Percentiles rank a stretch among this genome's conserved stretches.
These are phyloP conservation scores for Ifrita kowaldi DNA, from an alignment of 2,113 vertebrate species.

Conservation along the genomic window DNA sequence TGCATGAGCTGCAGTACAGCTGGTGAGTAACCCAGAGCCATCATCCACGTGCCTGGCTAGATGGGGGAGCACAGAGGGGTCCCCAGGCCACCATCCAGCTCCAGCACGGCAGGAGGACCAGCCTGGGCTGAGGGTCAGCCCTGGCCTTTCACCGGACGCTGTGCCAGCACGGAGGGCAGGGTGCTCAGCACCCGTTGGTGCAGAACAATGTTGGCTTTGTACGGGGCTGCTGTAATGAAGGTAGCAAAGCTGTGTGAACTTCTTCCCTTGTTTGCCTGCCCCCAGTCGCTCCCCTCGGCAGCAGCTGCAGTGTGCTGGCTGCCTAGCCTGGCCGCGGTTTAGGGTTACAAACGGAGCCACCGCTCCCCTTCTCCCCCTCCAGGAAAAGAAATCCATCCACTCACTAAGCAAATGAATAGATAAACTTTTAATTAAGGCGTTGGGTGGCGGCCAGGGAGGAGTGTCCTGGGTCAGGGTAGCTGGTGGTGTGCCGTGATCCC, in stretches of 20 bases:
- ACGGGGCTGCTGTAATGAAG: background rate
- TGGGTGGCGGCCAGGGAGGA: background rate
- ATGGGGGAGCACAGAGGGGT: background rate
- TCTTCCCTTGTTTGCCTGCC: background rate
- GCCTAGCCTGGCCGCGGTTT: background rate
- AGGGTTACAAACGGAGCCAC: background rate
- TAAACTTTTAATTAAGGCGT: background rate
- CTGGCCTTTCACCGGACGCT: accelerated
- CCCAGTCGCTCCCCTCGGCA: background rate
- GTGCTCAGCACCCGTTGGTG: background rate
- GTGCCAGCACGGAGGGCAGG: accelerated
- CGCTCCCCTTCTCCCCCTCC: background rate
- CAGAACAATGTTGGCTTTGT: background rate
- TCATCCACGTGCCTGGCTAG: accelerated
- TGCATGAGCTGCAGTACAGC: accelerated
- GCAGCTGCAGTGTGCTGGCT: background rate
- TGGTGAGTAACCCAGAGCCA: background rate
- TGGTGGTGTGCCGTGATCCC: background rate
- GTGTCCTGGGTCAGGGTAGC: background rate
- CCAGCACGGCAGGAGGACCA: background rate
- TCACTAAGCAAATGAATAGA: background rate
- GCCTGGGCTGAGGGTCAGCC: background rate
- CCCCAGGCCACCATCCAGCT: background rate
- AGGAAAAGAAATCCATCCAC: background rate
- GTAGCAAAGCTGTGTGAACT: background rate